phyloP scores from a whole-genome alignment of 2,797 vertebrate species.

The Sebastolobus altivelis region DNA sequence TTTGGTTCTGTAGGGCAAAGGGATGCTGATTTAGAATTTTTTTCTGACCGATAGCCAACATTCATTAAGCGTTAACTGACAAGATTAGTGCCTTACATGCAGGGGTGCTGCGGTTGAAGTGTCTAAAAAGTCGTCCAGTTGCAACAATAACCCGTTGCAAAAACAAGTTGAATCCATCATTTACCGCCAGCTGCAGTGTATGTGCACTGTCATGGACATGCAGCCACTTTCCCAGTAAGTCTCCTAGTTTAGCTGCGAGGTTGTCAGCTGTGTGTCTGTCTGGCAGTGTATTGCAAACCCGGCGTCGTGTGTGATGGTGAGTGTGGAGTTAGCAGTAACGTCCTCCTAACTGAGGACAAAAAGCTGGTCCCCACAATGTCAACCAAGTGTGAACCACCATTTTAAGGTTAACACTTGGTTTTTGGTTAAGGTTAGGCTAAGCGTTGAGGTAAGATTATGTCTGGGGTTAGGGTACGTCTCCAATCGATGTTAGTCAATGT shows the following conservation, averaged over 20 bases:
- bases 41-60: rapidly evolving
- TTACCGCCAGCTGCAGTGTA: too few relatives aligned
- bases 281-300: background rate
- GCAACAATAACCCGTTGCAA: background rate
- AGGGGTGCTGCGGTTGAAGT: background rate
- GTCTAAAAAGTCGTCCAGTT: background rate
- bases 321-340: background rate
- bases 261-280: background rate
- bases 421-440: background rate
- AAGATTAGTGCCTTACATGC: background rate
- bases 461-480: background rate
- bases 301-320: background rate
- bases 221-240: background rate
- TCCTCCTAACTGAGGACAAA: background rate
- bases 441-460: background rate
- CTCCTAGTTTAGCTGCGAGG: background rate
- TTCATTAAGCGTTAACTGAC: too few relatives aligned
- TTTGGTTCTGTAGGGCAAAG: background rate
- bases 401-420: background rate
- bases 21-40: rapidly evolving
- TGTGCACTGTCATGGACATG: too few relatives aligned
- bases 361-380: background rate
- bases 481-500: background rate
- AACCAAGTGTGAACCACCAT: background rate
- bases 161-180: too few relatives aligned